Conservation (phyloP, 2,113 vertebrate species). For the Nothocercus julius region DNA sequence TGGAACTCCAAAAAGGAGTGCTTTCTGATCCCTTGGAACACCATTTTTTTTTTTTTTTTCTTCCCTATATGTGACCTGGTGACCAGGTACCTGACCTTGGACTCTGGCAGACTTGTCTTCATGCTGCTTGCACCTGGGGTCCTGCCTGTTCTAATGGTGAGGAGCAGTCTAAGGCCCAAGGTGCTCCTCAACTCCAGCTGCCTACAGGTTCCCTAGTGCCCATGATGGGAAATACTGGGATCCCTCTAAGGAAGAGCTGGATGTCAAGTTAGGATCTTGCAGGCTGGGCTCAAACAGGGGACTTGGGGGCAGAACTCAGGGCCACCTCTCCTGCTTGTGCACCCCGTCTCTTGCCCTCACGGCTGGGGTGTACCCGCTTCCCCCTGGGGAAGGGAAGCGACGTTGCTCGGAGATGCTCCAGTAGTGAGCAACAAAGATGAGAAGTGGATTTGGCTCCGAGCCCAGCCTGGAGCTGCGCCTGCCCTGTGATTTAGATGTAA, state of each 20-base stretch:
- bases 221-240: neutral
- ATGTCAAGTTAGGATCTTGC: neutral
- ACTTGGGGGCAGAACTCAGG: neutral
- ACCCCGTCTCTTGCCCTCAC: neutral
- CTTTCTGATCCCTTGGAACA: neutral
- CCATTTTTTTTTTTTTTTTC: neutral
- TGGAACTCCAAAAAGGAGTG: neutral
- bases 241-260: neutral
- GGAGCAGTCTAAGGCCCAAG: too few species aligned
- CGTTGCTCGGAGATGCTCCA: neutral
- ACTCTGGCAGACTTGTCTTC: neutral
- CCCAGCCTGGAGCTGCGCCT: neutral
- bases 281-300: neutral
- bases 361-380: neutral
- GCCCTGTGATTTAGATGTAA: slow-evolving; percentile 11
- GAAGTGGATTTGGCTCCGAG: neutral
- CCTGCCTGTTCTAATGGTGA: too few species aligned
- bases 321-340: accelerated
- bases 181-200: too few species aligned
- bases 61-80: neutral
- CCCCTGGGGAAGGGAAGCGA: neutral
- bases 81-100: neutral
- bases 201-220: too few species aligned
- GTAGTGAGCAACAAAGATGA: neutral
- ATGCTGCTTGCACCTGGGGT: neutral